phyloP scores from a whole-genome alignment of 2,888 invertebrate genomes.

The Blera fallax region DNA sequence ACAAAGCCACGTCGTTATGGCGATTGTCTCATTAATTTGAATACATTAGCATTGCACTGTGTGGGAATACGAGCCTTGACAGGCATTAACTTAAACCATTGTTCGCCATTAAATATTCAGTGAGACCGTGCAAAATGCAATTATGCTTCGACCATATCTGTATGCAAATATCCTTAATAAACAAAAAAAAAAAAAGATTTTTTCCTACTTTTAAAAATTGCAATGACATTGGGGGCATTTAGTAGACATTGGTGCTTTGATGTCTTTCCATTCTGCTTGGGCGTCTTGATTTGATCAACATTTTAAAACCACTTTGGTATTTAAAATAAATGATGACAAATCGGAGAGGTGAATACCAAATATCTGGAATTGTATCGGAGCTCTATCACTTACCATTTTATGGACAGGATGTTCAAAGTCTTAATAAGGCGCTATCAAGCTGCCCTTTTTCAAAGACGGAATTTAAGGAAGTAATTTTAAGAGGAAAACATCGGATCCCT shows the following conservation, averaged over 20 bases:
- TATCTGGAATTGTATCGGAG: too few relatives aligned
- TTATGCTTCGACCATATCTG: conserved; percentile 28
- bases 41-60: conserved; percentile 27
- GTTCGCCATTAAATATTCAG: conserved; percentile 7
- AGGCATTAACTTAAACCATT: conserved; percentile 25
- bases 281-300: conserved; percentile 17
- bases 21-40: conserved; percentile 41
- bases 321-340: not conserved
- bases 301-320: not conserved
- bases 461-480: too few relatives aligned
- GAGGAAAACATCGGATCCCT: too few relatives aligned
- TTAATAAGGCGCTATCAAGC: too few relatives aligned
- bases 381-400: too few relatives aligned
- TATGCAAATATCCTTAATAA: conserved; percentile 29
- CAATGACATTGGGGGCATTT: conserved; percentile 26
- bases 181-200: not conserved
- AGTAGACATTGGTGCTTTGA: conserved; percentile 16
- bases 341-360: too few relatives aligned
- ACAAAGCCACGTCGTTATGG: conserved; percentile 33
- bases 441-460: too few relatives aligned
- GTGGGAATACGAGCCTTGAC: conserved; percentile 50
- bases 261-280: not conserved
- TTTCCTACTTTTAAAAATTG: not conserved
- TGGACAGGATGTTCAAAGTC: too few relatives aligned
- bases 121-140: not conserved